Conservation (phyloP, 1,140 invertebrate genomes). For the Caerostris extrusa region DNA sequence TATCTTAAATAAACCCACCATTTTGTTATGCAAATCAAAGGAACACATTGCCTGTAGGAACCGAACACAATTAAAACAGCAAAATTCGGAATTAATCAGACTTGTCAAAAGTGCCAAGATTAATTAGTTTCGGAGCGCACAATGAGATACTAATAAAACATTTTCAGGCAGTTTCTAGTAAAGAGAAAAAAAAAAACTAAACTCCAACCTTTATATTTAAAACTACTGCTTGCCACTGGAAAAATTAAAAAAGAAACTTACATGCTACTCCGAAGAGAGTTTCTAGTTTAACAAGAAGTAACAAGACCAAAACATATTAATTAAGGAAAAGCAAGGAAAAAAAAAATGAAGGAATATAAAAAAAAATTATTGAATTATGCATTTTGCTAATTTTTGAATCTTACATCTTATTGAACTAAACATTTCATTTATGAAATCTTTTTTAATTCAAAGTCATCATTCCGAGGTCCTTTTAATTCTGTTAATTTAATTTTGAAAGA, state of each 20-base stretch:
- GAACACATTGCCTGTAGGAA: not conserved
- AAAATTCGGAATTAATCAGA: slow-evolving; percentile 35
- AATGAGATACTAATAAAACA: slow-evolving; percentile 5
- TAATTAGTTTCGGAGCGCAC: not conserved
- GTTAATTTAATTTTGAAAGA: slow-evolving; percentile 43
- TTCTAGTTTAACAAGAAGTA: not conserved
- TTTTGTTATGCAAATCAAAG: slow-evolving; percentile 18
- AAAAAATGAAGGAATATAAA: not conserved
- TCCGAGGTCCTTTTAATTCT: not conserved
- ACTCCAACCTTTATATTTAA: not conserved
- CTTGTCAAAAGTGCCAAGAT: slow-evolving; percentile 42
- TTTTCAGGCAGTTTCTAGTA: not conserved
- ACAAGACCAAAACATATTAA: slow-evolving; percentile 33
- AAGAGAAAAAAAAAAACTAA: not conserved
- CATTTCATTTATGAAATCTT: slow-evolving; percentile 35
- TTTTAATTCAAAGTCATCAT: slow-evolving; percentile 24
- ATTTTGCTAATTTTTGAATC: slow-evolving; percentile 38
- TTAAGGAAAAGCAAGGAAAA: not conserved
- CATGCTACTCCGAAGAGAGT: not conserved
- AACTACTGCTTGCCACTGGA: not conserved
- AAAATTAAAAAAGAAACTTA: not conserved
- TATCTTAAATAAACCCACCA: not conserved
- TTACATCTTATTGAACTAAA: not conserved
- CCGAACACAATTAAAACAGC: not conserved
- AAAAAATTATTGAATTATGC: slow-evolving; percentile 39